These are phyloP conservation scores for Chymomyza procnemis DNA, from an alignment of 2,888 invertebrate genomes.

Conservation along the genomic window DNA sequence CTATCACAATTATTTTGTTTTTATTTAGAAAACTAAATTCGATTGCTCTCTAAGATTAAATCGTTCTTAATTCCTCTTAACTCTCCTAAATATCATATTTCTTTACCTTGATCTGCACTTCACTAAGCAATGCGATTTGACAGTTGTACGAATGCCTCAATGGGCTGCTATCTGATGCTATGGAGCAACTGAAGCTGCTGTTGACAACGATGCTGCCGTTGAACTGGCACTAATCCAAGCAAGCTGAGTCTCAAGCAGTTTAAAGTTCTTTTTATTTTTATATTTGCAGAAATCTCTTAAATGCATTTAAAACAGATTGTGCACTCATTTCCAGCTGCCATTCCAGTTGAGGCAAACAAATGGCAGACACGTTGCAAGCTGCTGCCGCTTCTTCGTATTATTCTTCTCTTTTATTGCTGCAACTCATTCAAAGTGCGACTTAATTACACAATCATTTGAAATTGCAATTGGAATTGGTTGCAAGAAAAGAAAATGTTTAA, in stretches of 20 bases:
- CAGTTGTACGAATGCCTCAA: slow-evolving; percentile 1
- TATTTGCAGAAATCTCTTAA: neutral
- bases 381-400: neutral
- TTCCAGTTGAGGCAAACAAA: neutral
- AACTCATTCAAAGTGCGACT: neutral
- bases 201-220: neutral
- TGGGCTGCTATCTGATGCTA: neutral
- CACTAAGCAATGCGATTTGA: slow-evolving; percentile 2
- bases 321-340: neutral
- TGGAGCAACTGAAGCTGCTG: neutral
- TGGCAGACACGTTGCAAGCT: neutral
- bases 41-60: too few relatives aligned
- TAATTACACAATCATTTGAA: slow-evolving; percentile 16
- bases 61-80: too few relatives aligned
- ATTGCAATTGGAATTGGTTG: slow-evolving; percentile 12
- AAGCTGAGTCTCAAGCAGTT: neutral
- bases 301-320: neutral
- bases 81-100: too few relatives aligned
- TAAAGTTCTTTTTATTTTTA: neutral
- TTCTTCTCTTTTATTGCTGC: neutral
- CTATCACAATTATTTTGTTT: too few relatives aligned
- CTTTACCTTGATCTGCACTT: neutral
- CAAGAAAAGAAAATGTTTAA: slow-evolving; percentile 46
- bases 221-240: slow-evolving; percentile 6
- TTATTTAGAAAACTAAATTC: too few relatives aligned